Evolutionary conservation across 2,888 invertebrate species (phyloP), one percentile per base, ranked within the genome.

Genomic region (Empis stercorea): DNA sequence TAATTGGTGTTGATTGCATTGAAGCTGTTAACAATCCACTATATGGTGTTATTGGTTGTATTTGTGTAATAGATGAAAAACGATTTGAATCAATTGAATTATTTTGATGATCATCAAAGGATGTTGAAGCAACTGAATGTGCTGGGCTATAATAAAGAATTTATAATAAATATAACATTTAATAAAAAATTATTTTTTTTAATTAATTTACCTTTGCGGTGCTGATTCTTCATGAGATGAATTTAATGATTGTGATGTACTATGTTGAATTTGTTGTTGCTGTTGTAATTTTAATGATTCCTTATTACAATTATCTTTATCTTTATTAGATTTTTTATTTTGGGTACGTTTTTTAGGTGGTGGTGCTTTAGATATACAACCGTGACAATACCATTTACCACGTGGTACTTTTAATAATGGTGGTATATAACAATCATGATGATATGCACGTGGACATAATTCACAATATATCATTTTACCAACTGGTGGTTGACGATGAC

Each of bases 351-450:
- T 81, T 60, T 79, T 81, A 61, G 81, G 81, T 42, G 79, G 77
- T 52, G 88, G 88, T 56, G 88, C 87, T 59, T 88, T 88, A 27
- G 84, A 78, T 54, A 86, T 78, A 70, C 93, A 93, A 54, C 86
- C 84, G 14, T 84, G 78, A 69, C 94, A 94, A 67, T 87, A 87
- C 89, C 89, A 91, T 61, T 85, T 87, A 60, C 84, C 88, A 56
- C 82, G 78, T 4, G 89, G 89, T 62, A 81, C 81, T 75, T 86
- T 86, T 58, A 79, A 72, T 61, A 91, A 71, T 36, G 87, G 86
- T 37, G 94, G 94, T 65, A 87, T 86, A 61, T 93, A 81, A 66
- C 96, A 96, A 69, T 92, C 92, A 52, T 86, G 84, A 66, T 96
- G 95, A 71, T 89, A 92, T 45, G 91, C 88, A 46, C 92, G 77